Conservation (phyloP, 2,888 invertebrate genomes). For the Cryptus viduatorius region DNA sequence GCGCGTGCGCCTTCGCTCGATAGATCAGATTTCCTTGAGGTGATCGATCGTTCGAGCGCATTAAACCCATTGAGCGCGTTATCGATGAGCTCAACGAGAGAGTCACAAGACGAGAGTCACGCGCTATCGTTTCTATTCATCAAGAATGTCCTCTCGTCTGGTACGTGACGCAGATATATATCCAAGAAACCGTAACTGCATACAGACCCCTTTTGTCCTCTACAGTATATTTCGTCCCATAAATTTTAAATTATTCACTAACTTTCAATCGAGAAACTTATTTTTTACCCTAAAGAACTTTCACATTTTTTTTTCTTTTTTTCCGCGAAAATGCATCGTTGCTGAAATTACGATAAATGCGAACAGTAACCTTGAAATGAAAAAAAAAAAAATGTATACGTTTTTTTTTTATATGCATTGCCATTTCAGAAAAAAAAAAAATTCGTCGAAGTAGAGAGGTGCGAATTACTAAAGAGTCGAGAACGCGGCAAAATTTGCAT, state of each 20-base stretch:
- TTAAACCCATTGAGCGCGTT: conserved; percentile 43
- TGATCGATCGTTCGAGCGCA: conserved; percentile 46
- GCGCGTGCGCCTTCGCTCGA: conserved; percentile 23
- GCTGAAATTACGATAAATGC: too few relatives aligned
- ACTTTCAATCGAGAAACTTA: not conserved
- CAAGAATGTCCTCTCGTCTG: conserved; percentile 42
- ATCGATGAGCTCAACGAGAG: conserved; percentile 46
- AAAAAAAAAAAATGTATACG: too few relatives aligned
- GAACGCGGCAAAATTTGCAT: too few relatives aligned
- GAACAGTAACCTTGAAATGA: too few relatives aligned
- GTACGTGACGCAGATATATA: conserved; percentile 25
- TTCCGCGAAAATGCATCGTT: too few relatives aligned
- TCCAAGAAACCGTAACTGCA: not conserved
- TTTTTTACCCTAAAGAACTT: not conserved
- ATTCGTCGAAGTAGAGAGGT: too few relatives aligned
- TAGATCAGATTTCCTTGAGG: conserved; percentile 55
- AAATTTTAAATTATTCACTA: not conserved
- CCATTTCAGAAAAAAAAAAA: too few relatives aligned
- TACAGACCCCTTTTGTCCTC: too few relatives aligned
- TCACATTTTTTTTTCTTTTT: too few relatives aligned
- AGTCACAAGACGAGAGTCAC: conserved; percentile 17
- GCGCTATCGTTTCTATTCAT: conserved; percentile 50
- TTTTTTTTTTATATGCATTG: too few relatives aligned
- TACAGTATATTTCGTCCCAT: not conserved
- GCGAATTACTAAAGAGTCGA: too few relatives aligned